Percentiles rank a stretch among this genome's conserved stretches.
Conservation (phyloP, 2,113 vertebrate genomes). For the Isurus oxyrinchus region DNA sequence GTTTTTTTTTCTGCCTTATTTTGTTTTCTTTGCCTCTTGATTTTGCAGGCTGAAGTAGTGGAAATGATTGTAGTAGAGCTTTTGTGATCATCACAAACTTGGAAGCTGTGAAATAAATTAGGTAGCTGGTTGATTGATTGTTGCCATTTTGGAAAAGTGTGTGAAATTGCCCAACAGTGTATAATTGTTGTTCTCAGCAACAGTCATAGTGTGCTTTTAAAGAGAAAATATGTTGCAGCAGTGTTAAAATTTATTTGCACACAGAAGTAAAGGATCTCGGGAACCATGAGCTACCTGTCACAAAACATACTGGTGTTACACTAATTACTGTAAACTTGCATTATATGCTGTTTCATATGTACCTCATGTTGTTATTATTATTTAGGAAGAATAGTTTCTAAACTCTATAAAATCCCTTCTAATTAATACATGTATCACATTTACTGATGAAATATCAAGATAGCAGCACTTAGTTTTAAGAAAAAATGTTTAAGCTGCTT, state of each 20-base stretch:
- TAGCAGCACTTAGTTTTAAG: neutral
- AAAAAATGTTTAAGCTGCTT: neutral
- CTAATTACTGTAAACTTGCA: neutral
- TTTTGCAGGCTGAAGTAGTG: neutral
- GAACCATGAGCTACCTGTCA: neutral
- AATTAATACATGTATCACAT: neutral
- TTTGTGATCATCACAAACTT: neutral
- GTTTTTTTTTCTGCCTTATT: neutral
- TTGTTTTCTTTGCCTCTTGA: neutral
- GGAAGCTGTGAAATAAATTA: neutral
- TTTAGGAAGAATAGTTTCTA: neutral
- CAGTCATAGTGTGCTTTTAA: neutral
- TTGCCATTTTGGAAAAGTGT: neutral
- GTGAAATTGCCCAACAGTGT: neutral
- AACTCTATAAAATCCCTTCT: neutral
- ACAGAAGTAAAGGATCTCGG: neutral
- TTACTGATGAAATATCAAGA: neutral
- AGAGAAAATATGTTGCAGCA: neutral
- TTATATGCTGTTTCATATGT: neutral
- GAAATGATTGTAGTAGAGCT: neutral
- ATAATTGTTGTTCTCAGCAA: neutral
- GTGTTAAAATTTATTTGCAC: neutral
- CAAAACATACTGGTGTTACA: neutral
- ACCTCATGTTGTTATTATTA: neutral
- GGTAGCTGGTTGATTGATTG: neutral